phyloP scores from a whole-genome alignment of 2,113 vertebrate genomes.

The Psittacus erithacus region DNA sequence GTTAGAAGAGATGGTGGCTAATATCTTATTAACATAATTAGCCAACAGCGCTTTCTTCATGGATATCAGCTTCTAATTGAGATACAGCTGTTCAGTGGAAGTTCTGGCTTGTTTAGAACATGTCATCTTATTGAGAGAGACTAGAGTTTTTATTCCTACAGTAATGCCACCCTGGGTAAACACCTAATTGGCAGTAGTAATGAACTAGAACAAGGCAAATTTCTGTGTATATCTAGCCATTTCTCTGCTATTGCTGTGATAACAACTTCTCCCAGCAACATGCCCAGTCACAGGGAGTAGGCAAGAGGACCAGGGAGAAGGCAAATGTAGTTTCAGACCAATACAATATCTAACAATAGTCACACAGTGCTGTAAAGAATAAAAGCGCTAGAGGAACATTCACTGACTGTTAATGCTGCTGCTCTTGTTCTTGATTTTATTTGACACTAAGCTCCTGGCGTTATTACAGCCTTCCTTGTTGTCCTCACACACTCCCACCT shows the following conservation, averaged over 20 bases:
- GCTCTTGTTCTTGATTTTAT: background rate
- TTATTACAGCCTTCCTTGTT: background rate
- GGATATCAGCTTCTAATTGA: constrained; percentile 52
- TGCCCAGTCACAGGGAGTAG: background rate
- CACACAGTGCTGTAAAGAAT: background rate
- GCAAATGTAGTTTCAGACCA: background rate
- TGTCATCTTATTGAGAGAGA: constrained; percentile 8
- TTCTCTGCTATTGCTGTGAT: background rate
- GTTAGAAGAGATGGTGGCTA: constrained; percentile 14
- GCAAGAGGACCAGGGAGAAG: background rate
- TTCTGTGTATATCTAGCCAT: background rate
- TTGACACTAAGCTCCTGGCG: background rate
- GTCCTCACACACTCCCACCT: background rate
- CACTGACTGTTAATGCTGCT: background rate
- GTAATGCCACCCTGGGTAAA: background rate
- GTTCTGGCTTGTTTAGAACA: background rate
- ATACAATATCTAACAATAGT: background rate
- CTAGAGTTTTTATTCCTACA: constrained; percentile 21
- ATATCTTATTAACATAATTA: constrained; percentile 60
- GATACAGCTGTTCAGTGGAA: constrained; percentile 39
- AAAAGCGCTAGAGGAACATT: background rate
- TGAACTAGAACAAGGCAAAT: background rate
- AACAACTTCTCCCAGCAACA: background rate
- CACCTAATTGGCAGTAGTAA: constrained; percentile 1
- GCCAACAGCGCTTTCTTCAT: constrained; percentile 21